Base-by-base conservation (phyloP, 2,113 vertebrate genomes). In the Actenoides lindsayi region DNA sequence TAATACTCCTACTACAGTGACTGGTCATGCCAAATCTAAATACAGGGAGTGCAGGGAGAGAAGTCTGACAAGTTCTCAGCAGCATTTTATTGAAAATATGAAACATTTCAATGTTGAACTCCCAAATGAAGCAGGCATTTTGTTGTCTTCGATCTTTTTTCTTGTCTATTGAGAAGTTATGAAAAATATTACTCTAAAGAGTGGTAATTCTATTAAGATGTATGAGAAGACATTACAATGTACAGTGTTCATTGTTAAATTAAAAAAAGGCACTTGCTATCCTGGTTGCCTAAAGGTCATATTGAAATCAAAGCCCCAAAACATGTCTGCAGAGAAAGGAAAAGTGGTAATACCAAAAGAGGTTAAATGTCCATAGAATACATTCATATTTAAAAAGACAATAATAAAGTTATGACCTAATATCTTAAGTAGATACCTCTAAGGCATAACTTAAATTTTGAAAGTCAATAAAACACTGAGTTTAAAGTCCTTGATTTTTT, bases 261-360 rank as follows among this genome's bases (percentile, higher is more conserved):
- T 81, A 90, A 87, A 87, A 57, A 85, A 97, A 97, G 97, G 96
- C 96, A 97, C 97, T 97, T 97, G 59, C 89, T 89, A 42, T 75
- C 57, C 62, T 87, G 35, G 48, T 94, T 89, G 89, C 80, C 77
- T 95, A 63, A 79, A 68, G 30, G 60, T 63, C 65, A 42, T 71
- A 64, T 8, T 53, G 27, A 53, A 63, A 83, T 51, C 23, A 87
- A 56, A 37, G 11, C 15, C 31, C 13, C 83, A 13, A 35, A 89
- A 57, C 37, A 31, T 9, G 5, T 41, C 62, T 75, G 60, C n/a
- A 77, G 42, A 41, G 23, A 56, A 59, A 69, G n/a, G 21, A 41
- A 50, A 62, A 81, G 60, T 87, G 76, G 68, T 75, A 89, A 87
- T 78, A 78, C 35, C 77, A 85, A 62, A 76, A 89, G n/a, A 94